Conservation (phyloP, 1,140 invertebrate genomes). For the Melipona quadrifasciata region DNA sequence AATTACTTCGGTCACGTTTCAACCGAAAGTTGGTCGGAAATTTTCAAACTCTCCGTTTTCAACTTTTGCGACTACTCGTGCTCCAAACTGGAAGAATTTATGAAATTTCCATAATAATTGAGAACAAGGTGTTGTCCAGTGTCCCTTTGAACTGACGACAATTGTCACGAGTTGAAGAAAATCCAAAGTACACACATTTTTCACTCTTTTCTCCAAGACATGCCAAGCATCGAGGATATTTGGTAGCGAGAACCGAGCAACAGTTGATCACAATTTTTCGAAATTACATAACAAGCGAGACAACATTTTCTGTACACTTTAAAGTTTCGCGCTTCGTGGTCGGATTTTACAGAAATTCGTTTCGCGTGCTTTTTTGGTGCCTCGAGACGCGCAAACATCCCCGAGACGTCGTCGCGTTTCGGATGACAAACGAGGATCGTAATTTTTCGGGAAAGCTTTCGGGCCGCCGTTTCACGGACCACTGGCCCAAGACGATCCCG, state of each 20-base stretch:
- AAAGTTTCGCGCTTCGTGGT: too few species aligned
- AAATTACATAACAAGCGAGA: too few species aligned
- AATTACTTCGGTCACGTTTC: background rate
- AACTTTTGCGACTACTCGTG: too few species aligned
- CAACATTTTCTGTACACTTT: too few species aligned
- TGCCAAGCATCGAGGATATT: background rate
- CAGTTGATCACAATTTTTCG: too few species aligned
- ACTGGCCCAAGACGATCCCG: slow-evolving; percentile 32
- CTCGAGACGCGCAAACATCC: too few species aligned
- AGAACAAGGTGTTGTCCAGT: background rate
- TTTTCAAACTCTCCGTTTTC: too few species aligned
- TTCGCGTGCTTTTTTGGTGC: too few species aligned
- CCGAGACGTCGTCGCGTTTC: background rate
- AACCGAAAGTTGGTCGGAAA: too few species aligned
- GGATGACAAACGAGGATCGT: background rate
- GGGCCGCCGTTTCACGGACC: slow-evolving; percentile 9
- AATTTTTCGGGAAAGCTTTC: slow-evolving; percentile 18
- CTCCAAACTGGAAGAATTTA: too few species aligned
- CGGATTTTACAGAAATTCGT: too few species aligned
- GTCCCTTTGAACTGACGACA: background rate
- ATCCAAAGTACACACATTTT: background rate
- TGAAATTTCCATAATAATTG: background rate
- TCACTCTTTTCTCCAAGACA: background rate
- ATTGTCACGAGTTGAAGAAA: background rate
- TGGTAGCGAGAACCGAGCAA: too few species aligned